Percentiles rank a stretch among this genome's conserved stretches.
phyloP scores from a whole-genome alignment of 2,797 vertebrate genomes.

The Spondyliosoma cantharus region DNA sequence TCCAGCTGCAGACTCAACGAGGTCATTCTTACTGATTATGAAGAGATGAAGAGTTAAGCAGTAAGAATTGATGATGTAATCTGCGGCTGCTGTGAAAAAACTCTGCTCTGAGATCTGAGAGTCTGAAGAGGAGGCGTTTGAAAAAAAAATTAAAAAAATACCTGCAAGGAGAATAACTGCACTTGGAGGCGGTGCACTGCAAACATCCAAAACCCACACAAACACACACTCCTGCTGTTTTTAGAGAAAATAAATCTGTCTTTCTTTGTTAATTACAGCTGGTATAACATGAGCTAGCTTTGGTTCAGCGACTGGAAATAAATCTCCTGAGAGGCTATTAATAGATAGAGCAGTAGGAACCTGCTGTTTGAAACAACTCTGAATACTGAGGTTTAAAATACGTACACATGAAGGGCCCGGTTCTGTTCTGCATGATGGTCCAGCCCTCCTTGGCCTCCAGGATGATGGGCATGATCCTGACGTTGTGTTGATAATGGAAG shows the following conservation, averaged over 20 bases:
- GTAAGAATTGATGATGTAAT: constrained; percentile 8
- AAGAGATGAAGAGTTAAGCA: constrained; percentile 12
- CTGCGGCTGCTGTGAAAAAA: neutral
- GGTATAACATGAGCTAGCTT: constrained; percentile 27
- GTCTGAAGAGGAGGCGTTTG: neutral
- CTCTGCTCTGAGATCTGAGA: constrained; percentile 1
- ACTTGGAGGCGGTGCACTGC: constrained; percentile 4
- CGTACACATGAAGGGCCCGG: constrained; percentile 85
- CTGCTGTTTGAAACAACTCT: constrained; percentile 21
- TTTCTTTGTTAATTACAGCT: constrained; percentile 59
- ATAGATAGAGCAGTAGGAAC: constrained; percentile 61
- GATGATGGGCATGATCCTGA: constrained; percentile 89
- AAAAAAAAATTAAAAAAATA: neutral
- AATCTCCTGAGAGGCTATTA: constrained; percentile 63
- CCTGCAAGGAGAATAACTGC: neutral
- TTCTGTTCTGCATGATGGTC: constrained; percentile 89
- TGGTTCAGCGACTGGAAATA: constrained; percentile 39
- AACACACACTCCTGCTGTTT: constrained; percentile 19
- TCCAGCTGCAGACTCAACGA: constrained; percentile 20
- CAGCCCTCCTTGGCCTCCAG: constrained; percentile 91
- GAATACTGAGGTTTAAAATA: constrained; percentile 50
- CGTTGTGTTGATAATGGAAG: constrained; percentile 89
- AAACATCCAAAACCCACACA: constrained; percentile 1
- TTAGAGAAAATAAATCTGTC: constrained; percentile 31
- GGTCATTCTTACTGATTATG: constrained; percentile 48